Conservation (phyloP, 2,888 invertebrate genomes). For the Cantharis nigra region DNA sequence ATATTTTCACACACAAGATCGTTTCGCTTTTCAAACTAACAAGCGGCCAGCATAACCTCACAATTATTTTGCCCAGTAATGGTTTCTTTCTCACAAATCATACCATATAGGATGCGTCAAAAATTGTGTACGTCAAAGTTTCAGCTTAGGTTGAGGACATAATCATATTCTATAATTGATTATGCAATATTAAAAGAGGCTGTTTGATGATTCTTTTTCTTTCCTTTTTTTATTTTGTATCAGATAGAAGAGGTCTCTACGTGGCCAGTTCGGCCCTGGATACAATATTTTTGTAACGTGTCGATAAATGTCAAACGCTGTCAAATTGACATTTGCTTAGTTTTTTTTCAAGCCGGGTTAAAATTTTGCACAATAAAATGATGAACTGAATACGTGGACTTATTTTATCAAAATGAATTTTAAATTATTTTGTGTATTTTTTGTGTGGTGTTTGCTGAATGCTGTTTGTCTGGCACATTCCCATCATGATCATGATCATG, state of each 20-base stretch:
- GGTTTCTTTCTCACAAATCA: neutral
- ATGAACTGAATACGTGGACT: neutral
- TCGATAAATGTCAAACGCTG: neutral
- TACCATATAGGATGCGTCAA: neutral
- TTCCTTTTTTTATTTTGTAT: too few relatives aligned
- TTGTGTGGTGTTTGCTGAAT: neutral
- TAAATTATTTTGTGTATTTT: conserved; percentile 1
- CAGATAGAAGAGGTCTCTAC: too few relatives aligned
- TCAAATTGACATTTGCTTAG: neutral
- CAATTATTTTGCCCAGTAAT: conserved; percentile 1
- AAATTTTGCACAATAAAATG: neutral
- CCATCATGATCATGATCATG: conserved; percentile 42
- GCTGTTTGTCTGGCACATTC: conserved; percentile 7
- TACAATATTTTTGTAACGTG: neutral
- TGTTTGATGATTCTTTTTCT: too few relatives aligned
- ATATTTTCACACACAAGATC: neutral
- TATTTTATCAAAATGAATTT: neutral
- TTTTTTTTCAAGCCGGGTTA: neutral
- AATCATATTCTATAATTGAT: too few relatives aligned
- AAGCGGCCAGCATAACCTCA: conserved; percentile 6
- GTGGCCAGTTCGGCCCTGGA: neutral
- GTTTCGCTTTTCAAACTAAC: neutral
- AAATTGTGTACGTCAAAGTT: neutral
- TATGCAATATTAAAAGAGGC: too few relatives aligned
- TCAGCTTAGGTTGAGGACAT: too few relatives aligned